Conservation (phyloP, 2,888 invertebrate species). For the Eupsilia transversa region DNA sequence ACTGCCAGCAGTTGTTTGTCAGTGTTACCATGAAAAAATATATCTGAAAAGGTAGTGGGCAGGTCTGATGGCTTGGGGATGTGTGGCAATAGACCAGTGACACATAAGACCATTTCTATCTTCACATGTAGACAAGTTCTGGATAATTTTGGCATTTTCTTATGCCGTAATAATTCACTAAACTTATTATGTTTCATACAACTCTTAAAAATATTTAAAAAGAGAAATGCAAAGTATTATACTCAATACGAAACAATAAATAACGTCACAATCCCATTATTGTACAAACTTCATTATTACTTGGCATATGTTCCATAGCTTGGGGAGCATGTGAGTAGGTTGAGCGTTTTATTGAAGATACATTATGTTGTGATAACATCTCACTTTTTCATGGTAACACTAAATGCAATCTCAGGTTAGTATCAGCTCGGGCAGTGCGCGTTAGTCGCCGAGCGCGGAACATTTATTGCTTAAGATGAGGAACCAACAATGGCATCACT, state of each 20-base stretch:
- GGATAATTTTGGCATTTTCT: conserved; percentile 3
- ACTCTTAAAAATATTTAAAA: conserved; percentile 26
- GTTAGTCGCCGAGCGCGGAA: conserved; percentile 70
- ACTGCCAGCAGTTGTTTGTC: conserved; percentile 80
- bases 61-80: conserved; percentile 18
- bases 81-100: conserved; percentile 22
- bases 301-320: conserved; percentile 21
- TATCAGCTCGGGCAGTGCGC: conserved; percentile 75
- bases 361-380: conserved; percentile 4
- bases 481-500: conserved; percentile 49
- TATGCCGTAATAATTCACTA: conserved; percentile 10
- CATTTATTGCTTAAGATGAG: conserved; percentile 59
- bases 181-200: conserved; percentile 35
- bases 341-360: not conserved
- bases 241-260: conserved; percentile 30
- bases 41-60: conserved; percentile 6
- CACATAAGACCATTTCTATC: not conserved
- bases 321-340: not conserved
- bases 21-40: conserved; percentile 66
- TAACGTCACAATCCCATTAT: conserved; percentile 31
- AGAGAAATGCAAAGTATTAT: conserved; percentile 38
- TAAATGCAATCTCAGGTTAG: conserved; percentile 67
- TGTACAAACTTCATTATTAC: conserved; percentile 8
- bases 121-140: not conserved
- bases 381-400: conserved; percentile 55